Conservation (phyloP, 2,888 invertebrate species). For the Drosophila anceps region DNA sequence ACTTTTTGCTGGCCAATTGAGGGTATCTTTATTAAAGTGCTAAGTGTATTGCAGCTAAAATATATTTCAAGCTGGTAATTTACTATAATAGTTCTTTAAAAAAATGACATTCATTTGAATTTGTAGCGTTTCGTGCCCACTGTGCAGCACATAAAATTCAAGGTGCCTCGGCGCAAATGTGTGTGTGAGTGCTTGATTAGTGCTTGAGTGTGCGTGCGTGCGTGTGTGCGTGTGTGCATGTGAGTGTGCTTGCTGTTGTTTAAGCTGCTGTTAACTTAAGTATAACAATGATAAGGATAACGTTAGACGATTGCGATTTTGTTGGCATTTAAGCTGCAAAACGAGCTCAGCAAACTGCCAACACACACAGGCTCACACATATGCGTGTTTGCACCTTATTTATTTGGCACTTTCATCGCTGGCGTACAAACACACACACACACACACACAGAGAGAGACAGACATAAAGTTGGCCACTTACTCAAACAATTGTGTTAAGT, state of each 20-base stretch:
- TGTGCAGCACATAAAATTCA: slow-evolving; percentile 46
- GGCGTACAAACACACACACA: slow-evolving; percentile 20
- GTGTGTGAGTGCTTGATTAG: slow-evolving; percentile 62
- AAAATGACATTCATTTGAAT: not conserved
- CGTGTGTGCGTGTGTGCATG: slow-evolving; percentile 21
- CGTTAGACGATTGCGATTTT: slow-evolving; percentile 68
- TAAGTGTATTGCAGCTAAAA: too few relatives aligned
- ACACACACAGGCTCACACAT: slow-evolving; percentile 4
- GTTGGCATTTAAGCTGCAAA: slow-evolving; percentile 60
- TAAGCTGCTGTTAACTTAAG: slow-evolving; percentile 82
- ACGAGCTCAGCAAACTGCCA: slow-evolving; percentile 26
- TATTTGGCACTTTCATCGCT: slow-evolving; percentile 72
- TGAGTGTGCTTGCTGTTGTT: slow-evolving; percentile 49
- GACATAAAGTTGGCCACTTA: slow-evolving; percentile 56
- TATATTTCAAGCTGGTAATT: too few relatives aligned
- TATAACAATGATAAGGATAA: slow-evolving; percentile 82
- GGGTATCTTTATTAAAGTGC: too few relatives aligned
- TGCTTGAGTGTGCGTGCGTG: slow-evolving; percentile 37
- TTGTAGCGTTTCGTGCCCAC: slow-evolving; percentile 25
- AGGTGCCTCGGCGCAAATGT: slow-evolving; percentile 15
- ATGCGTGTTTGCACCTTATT: slow-evolving; percentile 55
- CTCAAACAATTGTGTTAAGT: slow-evolving; percentile 68
- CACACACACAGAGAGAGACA: slow-evolving; percentile 12
- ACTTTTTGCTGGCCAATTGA: too few relatives aligned
- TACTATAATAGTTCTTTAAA: too few relatives aligned